Conservation (phyloP, 2,797 vertebrate genomes). For the Enteromius fasciolatus region DNA sequence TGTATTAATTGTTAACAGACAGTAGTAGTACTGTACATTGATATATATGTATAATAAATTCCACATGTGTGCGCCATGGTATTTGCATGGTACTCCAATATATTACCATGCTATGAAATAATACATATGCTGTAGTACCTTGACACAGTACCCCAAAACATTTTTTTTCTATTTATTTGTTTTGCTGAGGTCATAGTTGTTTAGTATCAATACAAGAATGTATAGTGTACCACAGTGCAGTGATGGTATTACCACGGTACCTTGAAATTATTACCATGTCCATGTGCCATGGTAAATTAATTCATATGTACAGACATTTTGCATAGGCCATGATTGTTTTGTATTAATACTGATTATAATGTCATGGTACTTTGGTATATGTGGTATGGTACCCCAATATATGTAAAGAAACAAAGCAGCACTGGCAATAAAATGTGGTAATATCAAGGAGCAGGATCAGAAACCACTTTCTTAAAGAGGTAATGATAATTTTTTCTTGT, state of each 20-base stretch:
- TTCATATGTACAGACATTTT: neutral
- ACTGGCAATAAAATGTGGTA: neutral
- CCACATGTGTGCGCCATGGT: neutral
- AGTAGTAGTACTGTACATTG: neutral
- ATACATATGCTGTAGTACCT: neutral
- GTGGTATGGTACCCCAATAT: neutral
- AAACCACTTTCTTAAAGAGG: neutral
- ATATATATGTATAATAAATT: neutral
- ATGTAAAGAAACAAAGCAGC: neutral
- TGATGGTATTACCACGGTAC: neutral
- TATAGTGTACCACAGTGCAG: neutral
- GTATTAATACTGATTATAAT: neutral
- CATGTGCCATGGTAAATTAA: neutral
- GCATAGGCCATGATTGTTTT: neutral
- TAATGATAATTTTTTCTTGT: neutral
- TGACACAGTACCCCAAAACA: neutral
- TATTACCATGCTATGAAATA: neutral
- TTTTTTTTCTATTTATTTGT: neutral
- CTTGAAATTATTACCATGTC: neutral
- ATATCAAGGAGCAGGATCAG: neutral
- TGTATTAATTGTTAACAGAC: neutral
- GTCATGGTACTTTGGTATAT: neutral
- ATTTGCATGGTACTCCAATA: neutral
- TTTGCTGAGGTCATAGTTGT: neutral
- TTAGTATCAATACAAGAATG: neutral